These are phyloP conservation scores for Borostomias antarcticus DNA, from an alignment of 2,797 vertebrate genomes.

Conservation along the genomic window DNA sequence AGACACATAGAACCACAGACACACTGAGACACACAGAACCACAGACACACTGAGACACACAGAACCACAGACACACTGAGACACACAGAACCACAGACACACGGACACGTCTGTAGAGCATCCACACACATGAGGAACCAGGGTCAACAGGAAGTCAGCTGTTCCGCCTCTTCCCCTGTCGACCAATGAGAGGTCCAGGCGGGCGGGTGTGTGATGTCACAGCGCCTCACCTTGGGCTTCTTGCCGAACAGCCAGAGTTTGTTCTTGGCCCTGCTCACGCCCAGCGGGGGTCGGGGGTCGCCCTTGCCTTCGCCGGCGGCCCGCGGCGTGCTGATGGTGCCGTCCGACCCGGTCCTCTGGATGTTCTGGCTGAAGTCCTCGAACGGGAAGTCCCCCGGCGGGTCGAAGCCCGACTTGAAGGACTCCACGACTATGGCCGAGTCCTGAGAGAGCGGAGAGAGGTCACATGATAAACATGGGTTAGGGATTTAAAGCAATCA, in stretches of 20 bases:
- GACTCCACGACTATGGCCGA: slow-evolving; percentile 93
- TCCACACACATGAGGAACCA: neutral
- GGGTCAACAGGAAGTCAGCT: neutral
- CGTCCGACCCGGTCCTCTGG: slow-evolving; percentile 92
- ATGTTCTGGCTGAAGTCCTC: slow-evolving; percentile 98
- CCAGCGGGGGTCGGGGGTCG: slow-evolving; percentile 87
- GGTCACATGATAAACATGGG: too few species aligned
- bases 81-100: neutral
- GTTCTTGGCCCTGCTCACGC: slow-evolving; percentile 94
- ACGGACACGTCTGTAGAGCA: slow-evolving; percentile 32
- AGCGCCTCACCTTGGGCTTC: slow-evolving; percentile 93
- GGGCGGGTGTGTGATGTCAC: neutral
- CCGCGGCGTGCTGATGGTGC: slow-evolving; percentile 62
- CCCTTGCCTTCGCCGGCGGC: slow-evolving; percentile 79
- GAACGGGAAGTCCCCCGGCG: slow-evolving; percentile 94
- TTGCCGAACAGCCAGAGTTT: slow-evolving; percentile 99
- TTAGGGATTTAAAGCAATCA: too few species aligned
- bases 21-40: neutral
- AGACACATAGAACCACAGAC: neutral
- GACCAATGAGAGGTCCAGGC: neutral
- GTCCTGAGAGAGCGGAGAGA: slow-evolving; percentile 76
- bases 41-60: slow-evolving; percentile 32
- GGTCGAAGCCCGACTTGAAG: slow-evolving; percentile 97
- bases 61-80: neutral
- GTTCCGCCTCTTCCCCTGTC: too few species aligned